These are phyloP conservation scores for Siphamia tubifer DNA, from an alignment of 2,113 vertebrate species.

Conservation along the genomic window DNA sequence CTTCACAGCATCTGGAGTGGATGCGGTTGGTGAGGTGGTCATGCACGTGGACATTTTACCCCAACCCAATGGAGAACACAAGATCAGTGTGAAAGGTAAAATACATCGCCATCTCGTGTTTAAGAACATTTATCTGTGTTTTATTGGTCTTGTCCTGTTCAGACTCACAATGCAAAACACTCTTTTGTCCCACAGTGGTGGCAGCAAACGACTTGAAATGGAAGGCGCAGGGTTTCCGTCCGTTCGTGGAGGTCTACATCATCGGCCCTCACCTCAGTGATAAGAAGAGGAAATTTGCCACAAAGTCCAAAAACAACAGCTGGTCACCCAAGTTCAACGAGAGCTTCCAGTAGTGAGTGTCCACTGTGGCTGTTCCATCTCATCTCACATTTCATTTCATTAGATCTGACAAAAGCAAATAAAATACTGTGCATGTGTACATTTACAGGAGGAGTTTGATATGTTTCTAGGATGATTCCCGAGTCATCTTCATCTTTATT, in stretches of 20 bases:
- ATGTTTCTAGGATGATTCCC: too few relatives aligned
- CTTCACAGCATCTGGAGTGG: slow-evolving; percentile 89
- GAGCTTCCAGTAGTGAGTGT: slow-evolving; percentile 93
- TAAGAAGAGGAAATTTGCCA: slow-evolving; percentile 97
- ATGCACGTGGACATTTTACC: slow-evolving; percentile 91
- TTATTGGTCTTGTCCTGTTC: neutral
- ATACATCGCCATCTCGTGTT: too few relatives aligned
- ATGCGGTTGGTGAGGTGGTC: slow-evolving; percentile 91
- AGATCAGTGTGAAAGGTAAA: slow-evolving; percentile 94
- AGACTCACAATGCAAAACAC: neutral
- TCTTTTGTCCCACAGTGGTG: slow-evolving; percentile 57
- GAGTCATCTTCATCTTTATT: too few relatives aligned
- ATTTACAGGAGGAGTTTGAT: too few relatives aligned
- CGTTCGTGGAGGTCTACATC: slow-evolving; percentile 96
- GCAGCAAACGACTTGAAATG: slow-evolving; percentile 84
- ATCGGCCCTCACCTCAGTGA: slow-evolving; percentile 95
- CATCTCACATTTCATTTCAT: neutral
- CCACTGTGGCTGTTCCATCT: neutral
- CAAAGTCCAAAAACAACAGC: slow-evolving; percentile 98
- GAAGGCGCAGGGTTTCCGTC: slow-evolving; percentile 96
- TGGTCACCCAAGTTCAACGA: slow-evolving; percentile 96
- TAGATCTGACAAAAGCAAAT: too few relatives aligned
- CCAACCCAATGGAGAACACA: slow-evolving; percentile 90
- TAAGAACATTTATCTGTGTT: too few relatives aligned
- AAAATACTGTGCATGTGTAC: too few relatives aligned